phyloP scores from a whole-genome alignment of 2,113 vertebrate species.

The Antidorcas marsupialis region DNA sequence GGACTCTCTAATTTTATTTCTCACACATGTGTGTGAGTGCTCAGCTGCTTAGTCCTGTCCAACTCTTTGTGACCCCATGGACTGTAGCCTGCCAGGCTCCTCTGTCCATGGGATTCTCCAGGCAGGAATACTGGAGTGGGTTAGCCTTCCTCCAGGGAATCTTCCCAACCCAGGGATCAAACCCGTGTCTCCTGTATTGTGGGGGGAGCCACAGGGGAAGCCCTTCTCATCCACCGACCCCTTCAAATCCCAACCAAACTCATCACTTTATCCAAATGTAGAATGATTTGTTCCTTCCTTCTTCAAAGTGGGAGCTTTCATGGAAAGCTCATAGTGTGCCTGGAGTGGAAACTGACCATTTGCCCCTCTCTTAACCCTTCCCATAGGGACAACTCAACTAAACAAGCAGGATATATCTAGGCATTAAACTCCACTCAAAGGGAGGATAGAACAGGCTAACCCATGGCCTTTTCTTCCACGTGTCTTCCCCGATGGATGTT shows the following conservation, averaged over 20 bases:
- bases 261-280: not conserved
- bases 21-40: not conserved
- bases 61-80: not conserved
- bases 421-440: not conserved
- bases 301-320: not conserved
- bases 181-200: not conserved
- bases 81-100: not conserved
- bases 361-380: not conserved
- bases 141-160: not conserved
- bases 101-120: not conserved
- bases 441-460: not conserved
- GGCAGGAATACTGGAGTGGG: not conserved
- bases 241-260: not conserved
- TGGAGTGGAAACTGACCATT: not conserved
- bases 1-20: not conserved
- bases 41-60: not conserved
- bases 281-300: not conserved
- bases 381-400: not conserved
- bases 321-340: not conserved
- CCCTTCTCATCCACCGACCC: not conserved
- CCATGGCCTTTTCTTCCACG: no score
- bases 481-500: not conserved
- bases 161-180: not conserved
- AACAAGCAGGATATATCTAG: not conserved
- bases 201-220: not conserved